Conservation (phyloP, 2,888 invertebrate genomes). For the Nemotelus pantherinus region DNA sequence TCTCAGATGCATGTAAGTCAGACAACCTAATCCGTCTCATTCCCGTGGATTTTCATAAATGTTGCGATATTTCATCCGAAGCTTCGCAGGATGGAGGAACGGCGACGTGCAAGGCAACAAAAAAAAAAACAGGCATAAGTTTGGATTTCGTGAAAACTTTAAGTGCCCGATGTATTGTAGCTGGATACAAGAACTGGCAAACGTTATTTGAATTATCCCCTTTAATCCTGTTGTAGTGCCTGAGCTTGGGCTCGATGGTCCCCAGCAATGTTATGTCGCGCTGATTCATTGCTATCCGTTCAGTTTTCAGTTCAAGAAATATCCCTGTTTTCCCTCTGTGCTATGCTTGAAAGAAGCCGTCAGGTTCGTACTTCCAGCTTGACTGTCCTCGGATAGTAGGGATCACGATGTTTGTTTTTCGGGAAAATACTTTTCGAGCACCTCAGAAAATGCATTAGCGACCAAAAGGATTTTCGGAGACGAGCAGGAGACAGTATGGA, state of each 20-base stretch:
- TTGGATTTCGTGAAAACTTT: neutral
- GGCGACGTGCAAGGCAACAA: neutral
- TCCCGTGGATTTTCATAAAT: neutral
- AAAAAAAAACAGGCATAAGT: neutral
- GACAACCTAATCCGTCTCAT: no score
- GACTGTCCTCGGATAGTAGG: neutral
- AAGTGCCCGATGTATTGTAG: neutral
- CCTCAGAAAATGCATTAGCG: constrained; percentile 3
- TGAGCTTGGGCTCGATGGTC: neutral
- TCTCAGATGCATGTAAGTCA: no score
- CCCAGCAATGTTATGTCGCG: neutral
- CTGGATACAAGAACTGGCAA: neutral
- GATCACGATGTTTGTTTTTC: neutral
- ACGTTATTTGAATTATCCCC: neutral
- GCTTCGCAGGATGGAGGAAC: neutral
- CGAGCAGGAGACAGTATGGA: no score
- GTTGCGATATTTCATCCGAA: neutral
- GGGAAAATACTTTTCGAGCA: neutral
- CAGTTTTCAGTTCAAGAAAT: neutral
- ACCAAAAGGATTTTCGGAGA: neutral
- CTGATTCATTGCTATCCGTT: neutral
- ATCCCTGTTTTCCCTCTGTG: neutral
- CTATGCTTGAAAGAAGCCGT: neutral
- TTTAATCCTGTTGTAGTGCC: neutral
- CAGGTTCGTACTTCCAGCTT: neutral